Evolutionary conservation across 1,140 invertebrate species (phyloP), one percentile per base, ranked within the genome.

Genomic region (Rhyacophila brunnea): DNA sequence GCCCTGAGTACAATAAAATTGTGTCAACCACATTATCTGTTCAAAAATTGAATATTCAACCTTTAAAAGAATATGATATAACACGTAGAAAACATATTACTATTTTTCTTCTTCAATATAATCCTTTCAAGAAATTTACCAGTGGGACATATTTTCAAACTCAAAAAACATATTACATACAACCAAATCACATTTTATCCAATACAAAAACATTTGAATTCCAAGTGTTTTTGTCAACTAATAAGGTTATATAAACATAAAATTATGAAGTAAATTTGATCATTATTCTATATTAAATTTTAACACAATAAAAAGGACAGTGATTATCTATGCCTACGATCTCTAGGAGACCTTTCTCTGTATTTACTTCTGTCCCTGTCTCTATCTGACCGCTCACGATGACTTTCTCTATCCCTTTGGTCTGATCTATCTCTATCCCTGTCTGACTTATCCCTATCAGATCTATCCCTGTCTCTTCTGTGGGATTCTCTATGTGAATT

Each of bases 281-380:
- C 23, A 28, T 28, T 28, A 28, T 9, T 28, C 23, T 9, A 28
- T 5, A 28, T 28, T 28, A 28, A 28, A 28, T 28, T 28, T 28
- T 28, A 3, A 28, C 4, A 10, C n/a, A 4, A 14, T 44, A 2
- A 47, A 47, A 23, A 34, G 20, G 9, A 20, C 9, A 35, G 19
- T 28, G 9, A 28, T 28, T 28, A 28, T 28, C 53, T 52, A 43
- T 60, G 17, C 23, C 59, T 28, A 15, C 38, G 48, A 14, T 55
- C 59, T 35, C 53, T 20, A 5, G 60, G 56, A 2, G 61, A 64
- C 13, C 60, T 23, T 10, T 64, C 57, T 56, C 48, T 54, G 32
- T 45, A 74, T 75, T 75, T 73, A 74, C 35, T 47, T 67, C 19
- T 70, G 72, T 42, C 72, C 53, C 60, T 71, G 68, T 71, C 70